Base-by-base conservation (phyloP, 2,888 invertebrate species). In the Brachypalpus laphriformis region DNA sequence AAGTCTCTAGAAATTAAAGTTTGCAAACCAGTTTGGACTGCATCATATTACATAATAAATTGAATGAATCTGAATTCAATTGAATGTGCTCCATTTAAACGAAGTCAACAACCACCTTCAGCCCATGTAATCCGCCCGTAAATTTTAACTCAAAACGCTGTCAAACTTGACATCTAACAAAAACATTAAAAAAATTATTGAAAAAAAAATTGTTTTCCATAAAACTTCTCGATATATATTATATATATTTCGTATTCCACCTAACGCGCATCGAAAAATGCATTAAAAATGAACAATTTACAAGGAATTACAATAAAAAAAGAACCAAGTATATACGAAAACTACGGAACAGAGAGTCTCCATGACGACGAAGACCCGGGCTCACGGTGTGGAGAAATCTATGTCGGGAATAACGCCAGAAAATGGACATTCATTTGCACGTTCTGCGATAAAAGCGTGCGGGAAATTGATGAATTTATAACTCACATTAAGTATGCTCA, bases 401-500 rank as follows among this genome's bases (percentile, higher is more conserved):
- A 88, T 85, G 88, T 89, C 5, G 88, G 87, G 9, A 88, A 87
- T 51, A 88, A 89, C 82, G 88, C 89, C 5, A 87, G 80, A n/a
- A 88, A 88, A 51, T 89, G 89, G 89, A 89, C 88, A 47, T 89
- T 89, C 63, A 87, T 89, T 37, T 89, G 89, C 51, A 88, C 89
- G 14, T 89, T 87, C 76, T 89, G 89, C 51, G 88, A 89, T 75
- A 88, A 89, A 86, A 87, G 88, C 37, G 88, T 89, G 14, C 86
- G 88, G 7, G 88, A 89, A 80, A 89, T 89, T 49, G 88, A 88
- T 18, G 89, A 89, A 59, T 89, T 89, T 77, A 89, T 89, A 2
- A 87, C 78, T 40, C 89, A 89, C 16, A 89, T 89, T 16, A 88
- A 88, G 87, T 83, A 87, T 28, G 88, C 88, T 49, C 89, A 89